Conservation (phyloP, 1,140 invertebrate genomes). For the Anastatus disparis region DNA sequence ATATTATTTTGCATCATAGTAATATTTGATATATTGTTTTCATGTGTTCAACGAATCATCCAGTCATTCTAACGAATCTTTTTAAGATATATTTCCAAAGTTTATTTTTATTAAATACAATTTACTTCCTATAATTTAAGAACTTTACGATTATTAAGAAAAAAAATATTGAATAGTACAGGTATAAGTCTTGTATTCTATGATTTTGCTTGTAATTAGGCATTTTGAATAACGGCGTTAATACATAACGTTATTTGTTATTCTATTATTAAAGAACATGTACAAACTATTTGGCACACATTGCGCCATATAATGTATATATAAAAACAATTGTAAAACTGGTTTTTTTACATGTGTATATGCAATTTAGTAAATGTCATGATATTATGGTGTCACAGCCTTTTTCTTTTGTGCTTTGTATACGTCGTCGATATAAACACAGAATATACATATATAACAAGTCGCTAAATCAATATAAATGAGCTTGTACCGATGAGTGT, state of each 20-base stretch:
- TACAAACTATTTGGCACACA: conserved; percentile 36
- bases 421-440: not conserved
- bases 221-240: conserved; percentile 19
- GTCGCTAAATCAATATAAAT: conserved; percentile 26
- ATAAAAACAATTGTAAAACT: conserved; percentile 36
- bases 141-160: conserved; percentile 17
- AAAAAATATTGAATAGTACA: conserved; percentile 19
- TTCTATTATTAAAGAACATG: conserved; percentile 17
- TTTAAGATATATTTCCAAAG: conserved; percentile 34
- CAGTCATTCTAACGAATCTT: conserved; percentile 26
- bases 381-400: conserved; percentile 2
- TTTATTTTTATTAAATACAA: conserved; percentile 15
- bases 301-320: conserved; percentile 28
- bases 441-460: too few relatives aligned
- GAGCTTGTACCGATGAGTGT: conserved; percentile 13
- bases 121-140: conserved; percentile 30
- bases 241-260: conserved; percentile 28
- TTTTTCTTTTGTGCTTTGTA: conserved; percentile 30
- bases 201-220: conserved; percentile 30
- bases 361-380: conserved; percentile 28
- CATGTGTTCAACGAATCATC: conserved; percentile 35
- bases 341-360: conserved; percentile 36
- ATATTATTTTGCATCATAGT: not conserved
- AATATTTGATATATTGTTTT: conserved; percentile 16
- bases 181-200: conserved; percentile 7